These are phyloP conservation scores for Timema cristinae DNA, from an alignment of 2,888 invertebrate species.

Conservation along the genomic window DNA sequence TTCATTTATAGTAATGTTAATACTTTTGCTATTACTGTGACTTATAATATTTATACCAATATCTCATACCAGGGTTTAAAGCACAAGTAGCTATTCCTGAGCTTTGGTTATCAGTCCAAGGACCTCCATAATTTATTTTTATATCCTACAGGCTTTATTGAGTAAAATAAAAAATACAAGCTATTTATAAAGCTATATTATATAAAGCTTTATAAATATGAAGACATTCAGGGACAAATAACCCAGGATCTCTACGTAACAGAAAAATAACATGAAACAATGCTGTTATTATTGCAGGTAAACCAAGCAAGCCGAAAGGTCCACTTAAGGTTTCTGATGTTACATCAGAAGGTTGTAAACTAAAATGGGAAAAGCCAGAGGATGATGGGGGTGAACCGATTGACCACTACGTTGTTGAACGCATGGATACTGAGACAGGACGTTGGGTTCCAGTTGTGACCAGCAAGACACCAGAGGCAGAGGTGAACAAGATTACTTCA, in stretches of 20 bases:
- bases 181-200: too few relatives aligned
- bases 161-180: too few relatives aligned
- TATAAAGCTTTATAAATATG: neutral
- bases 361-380: conserved; percentile 95
- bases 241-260: neutral
- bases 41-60: too few relatives aligned
- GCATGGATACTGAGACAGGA: conserved; percentile 91
- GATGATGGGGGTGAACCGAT: conserved; percentile 95
- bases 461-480: conserved; percentile 74
- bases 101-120: too few relatives aligned
- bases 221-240: neutral
- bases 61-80: too few relatives aligned
- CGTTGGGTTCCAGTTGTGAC: conserved; percentile 90
- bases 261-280: conserved; percentile 33
- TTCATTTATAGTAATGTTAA: too few relatives aligned
- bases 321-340: conserved; percentile 90
- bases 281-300: conserved; percentile 46
- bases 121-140: too few relatives aligned
- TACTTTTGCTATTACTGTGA: too few relatives aligned
- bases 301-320: conserved; percentile 89
- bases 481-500: conserved; percentile 49
- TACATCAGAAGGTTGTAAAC: conserved; percentile 85
- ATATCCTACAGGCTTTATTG: too few relatives aligned
- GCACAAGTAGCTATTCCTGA: too few relatives aligned
- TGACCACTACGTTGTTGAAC: conserved; percentile 91